phyloP scores from a whole-genome alignment of 2,113 vertebrate genomes.

The Hypocryptadius cinnamomeus region DNA sequence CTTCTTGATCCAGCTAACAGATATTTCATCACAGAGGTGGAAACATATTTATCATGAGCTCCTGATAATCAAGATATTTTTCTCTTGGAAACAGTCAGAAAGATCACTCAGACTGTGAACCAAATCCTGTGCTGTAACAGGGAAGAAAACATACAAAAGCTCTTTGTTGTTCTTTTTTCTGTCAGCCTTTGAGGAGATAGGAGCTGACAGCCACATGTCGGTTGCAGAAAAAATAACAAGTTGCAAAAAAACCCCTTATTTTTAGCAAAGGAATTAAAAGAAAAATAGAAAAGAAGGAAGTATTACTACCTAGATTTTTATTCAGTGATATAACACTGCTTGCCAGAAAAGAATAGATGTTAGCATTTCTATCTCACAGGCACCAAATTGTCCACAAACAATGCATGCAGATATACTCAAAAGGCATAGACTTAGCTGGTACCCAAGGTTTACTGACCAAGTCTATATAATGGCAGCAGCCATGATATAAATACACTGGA shows the following conservation, averaged over 20 bases:
- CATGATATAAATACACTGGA: neutral
- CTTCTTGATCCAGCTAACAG: neutral
- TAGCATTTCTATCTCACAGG: neutral
- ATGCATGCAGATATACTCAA: neutral
- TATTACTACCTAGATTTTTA: neutral
- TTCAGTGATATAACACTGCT: neutral
- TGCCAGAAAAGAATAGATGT: neutral
- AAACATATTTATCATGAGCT: neutral
- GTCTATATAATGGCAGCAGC: neutral
- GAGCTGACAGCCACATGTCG: neutral
- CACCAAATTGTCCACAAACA: neutral
- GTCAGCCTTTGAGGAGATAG: neutral
- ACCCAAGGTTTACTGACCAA: neutral
- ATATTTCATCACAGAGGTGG: neutral
- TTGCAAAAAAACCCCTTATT: neutral
- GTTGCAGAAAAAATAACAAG: neutral
- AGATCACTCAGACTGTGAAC: neutral
- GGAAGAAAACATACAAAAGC: neutral
- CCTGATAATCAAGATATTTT: neutral
- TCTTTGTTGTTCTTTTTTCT: neutral
- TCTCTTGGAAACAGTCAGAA: neutral
- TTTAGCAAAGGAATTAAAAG: neutral
- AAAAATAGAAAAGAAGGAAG: neutral
- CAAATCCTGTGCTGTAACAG: neutral
- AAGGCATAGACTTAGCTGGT: neutral